A percentile compares a stretch with the other conserved stretches of the same genome.
phyloP scores from a whole-genome alignment of 1,140 invertebrate genomes.

The Zaprionus camerounensis region DNA sequence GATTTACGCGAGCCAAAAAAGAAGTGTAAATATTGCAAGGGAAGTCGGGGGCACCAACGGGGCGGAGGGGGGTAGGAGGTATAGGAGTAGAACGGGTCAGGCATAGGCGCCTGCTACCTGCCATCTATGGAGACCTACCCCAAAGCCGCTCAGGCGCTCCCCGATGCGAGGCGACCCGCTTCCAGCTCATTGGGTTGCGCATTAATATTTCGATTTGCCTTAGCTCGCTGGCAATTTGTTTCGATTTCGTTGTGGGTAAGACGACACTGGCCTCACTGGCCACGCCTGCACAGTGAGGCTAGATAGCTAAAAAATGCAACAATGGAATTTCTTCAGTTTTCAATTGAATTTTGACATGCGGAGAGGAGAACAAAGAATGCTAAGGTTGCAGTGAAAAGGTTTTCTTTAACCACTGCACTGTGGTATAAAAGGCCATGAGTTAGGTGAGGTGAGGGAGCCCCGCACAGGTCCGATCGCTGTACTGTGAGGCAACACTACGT shows the following conservation, averaged over 20 bases:
- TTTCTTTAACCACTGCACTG: too few relatives aligned
- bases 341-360: too few relatives aligned
- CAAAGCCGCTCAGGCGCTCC: conserved; percentile 9
- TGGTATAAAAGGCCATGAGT: too few relatives aligned
- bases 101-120: conserved; percentile 49
- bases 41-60: neutral
- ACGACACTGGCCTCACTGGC: neutral
- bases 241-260: conserved; percentile 56
- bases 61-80: neutral
- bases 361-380: too few relatives aligned
- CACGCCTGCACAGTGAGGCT: neutral
- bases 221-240: conserved; percentile 76
- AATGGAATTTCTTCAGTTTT: neutral
- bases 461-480: too few relatives aligned
- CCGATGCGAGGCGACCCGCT: conserved; percentile 34
- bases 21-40: conserved; percentile 60
- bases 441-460: too few relatives aligned
- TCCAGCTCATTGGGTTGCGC: conserved; percentile 74
- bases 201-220: conserved; percentile 80
- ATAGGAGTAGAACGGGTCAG: neutral
- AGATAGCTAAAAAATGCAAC: neutral
- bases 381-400: too few relatives aligned
- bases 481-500: too few relatives aligned
- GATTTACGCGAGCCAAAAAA: conserved; percentile 39
- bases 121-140: conserved; percentile 23